Percentiles rank a stretch among this genome's conserved stretches.
Evolutionary conservation across 2,113 vertebrate genomes (phyloP).

Genomic region (Odontophorus gujanensis): DNA sequence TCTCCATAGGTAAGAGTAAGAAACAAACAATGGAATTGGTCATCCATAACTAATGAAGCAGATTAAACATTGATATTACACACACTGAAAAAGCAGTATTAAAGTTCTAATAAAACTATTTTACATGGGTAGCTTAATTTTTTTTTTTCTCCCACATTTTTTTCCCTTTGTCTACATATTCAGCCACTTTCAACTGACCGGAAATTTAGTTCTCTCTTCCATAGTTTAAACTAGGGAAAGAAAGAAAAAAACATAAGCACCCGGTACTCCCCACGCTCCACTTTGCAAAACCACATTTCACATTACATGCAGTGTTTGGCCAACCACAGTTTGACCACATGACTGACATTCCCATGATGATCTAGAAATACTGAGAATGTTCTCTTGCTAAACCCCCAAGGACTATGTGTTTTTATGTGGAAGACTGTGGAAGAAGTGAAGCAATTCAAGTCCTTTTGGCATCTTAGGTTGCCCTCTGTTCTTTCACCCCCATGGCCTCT

Average conservation of each 20-base stretch:
- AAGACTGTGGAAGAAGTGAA: background rate
- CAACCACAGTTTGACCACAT: background rate
- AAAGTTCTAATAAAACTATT: background rate
- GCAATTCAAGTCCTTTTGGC: background rate
- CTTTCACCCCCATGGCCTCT: background rate
- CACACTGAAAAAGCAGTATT: background rate
- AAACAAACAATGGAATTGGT: background rate
- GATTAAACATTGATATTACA: background rate
- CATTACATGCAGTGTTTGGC: background rate
- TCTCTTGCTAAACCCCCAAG: conserved; percentile 18
- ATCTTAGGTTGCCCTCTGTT: background rate
- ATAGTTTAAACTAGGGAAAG: background rate
- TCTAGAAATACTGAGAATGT: conserved; percentile 32
- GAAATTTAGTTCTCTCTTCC: background rate
- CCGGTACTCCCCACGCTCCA: background rate
- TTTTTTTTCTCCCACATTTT: background rate
- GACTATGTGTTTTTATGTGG: background rate
- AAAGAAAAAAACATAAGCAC: background rate
- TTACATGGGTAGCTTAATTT: background rate
- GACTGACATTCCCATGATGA: conserved; percentile 5
- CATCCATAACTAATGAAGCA: background rate
- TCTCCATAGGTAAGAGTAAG: background rate
- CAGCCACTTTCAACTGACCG: background rate
- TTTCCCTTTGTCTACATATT: background rate
- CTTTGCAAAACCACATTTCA: background rate